These are phyloP conservation scores for Leucozona laternaria DNA, from an alignment of 2,888 invertebrate species.

Conservation along the genomic window DNA sequence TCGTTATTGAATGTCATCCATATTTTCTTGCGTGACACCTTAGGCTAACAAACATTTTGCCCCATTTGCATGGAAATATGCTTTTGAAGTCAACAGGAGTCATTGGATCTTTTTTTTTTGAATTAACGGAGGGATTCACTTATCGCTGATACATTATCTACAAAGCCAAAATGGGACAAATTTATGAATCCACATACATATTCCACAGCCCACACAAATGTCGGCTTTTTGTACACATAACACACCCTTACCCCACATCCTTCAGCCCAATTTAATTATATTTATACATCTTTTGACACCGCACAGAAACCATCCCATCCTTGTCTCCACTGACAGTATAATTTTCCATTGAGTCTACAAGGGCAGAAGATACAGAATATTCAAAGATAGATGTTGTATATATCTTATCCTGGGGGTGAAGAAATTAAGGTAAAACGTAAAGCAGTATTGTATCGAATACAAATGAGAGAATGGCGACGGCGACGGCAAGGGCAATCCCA, in stretches of 20 bases:
- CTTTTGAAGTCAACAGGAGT: conserved; percentile 4
- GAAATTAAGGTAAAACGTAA: conserved; percentile 57
- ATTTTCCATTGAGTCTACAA: conserved; percentile 26
- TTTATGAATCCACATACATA: conserved; percentile 3
- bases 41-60: neutral
- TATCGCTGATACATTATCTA: conserved; percentile 17
- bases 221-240: neutral
- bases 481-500: neutral
- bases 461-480: conserved; percentile 34
- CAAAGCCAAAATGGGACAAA: neutral
- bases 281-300: conserved; percentile 56
- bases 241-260: neutral
- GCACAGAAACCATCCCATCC: conserved; percentile 37
- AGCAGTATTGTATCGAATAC: conserved; percentile 46
- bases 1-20: neutral
- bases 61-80: conserved; percentile 3
- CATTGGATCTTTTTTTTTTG: neutral
- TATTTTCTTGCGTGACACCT: conserved; percentile 4
- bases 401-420: conserved; percentile 42
- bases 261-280: conserved; percentile 62
- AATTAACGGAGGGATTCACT: neutral
- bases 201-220: neutral
- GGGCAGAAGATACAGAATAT: conserved; percentile 33
- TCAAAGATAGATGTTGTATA: neutral
- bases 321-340: conserved; percentile 39